Base-by-base conservation (phyloP, 1,140 invertebrate genomes). In the Psilanteris sp. region DNA sequence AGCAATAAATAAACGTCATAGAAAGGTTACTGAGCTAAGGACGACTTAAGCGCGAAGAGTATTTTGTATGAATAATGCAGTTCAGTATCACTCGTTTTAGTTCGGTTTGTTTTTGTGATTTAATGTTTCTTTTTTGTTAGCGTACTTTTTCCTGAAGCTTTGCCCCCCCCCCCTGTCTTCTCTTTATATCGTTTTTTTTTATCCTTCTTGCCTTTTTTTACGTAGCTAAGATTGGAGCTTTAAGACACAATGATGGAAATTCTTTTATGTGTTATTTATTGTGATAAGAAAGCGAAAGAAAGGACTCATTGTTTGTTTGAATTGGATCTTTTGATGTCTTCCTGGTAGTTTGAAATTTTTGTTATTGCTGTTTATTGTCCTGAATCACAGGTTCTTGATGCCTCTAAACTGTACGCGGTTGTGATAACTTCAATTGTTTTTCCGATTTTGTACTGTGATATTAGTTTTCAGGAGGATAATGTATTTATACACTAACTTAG, bases 261-360 rank as follows among this genome's bases (percentile, higher is more conserved):
- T 9, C 48, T 61, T 71, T 54, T 71, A 37, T 52, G 29, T 18
- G 37, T 72, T 72, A 62, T 55, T 72, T 72, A 48, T 72, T 72
- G 41, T 36, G 57, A 55, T 72, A 62, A 72, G 68, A 64, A 72
- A 39, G 50, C 57, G 54, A 41, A 55, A 31, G 50, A 54, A 72
- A 55, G 32, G 15, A 41, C 32, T 37, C 39, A 31, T 72, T 62
- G 46, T 62, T 62, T 55, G 50, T 57, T 46, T 64, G 50, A 64
- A 72, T 62, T 71, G 57, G 48, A 71, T 62, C 67, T 55, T 71
- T 62, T 71, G 57, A 71, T 62, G 67, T 71, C 36, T 44, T 55
- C 22, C 5, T n/a, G 32, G 24, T 24, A 15, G 9, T 62, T 61
- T 54, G 44, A 48, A 46, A 71, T 54, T 55, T 62, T 55, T 62